Evolutionary conservation across 2,113 vertebrate species (phyloP), one percentile per base, ranked within the genome.

Genomic region (Thalassoma bifasciatum): DNA sequence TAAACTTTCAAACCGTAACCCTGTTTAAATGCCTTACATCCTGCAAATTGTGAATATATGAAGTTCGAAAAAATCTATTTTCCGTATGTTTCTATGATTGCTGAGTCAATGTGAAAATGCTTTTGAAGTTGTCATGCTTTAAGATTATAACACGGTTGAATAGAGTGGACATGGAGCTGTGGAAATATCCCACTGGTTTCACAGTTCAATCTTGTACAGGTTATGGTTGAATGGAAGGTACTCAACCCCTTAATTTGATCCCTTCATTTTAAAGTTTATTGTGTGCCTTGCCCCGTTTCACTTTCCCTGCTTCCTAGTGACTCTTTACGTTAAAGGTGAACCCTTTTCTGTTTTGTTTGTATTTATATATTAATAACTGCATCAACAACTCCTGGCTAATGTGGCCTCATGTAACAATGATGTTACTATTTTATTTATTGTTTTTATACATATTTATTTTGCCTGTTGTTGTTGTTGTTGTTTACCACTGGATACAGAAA

Each of bases 21-120:
- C 40, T 83, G 70, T 77, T 77, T 79, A 70, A 52, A 93, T 90
- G 92, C 93, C 94, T 94, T 93, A 91, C 72, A 79, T 83, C 76
- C 34, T 80, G 57, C 21, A 85, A 91, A 72, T 77, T 88, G 87
- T 87, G 87, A 92, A 90, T 44, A 78, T 84, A 66, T 83, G 63
- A 73, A n/a, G 17, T 50, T n/a, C 64, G 57, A 59, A 37, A 19
- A 70, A 47, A 8, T 34, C 50, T 57, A 8, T n/a, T 3, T 44
- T 63, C 36, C 63, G n/a, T 71, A 56, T 38, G 36, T 85, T 63
- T 71, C 73, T 80, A n/a, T 69, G 42, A 30, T 30, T 6, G 69
- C 30, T 51, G 34, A 49, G 46, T 66, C n/a, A 81, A 80, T 70
- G 61, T 81, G 72, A 82, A 71, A 74, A 63, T 36, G 34, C 1